Base-by-base conservation (phyloP, 92 coral and sea anemone genomes). In the Meandrina meandrites region DNA sequence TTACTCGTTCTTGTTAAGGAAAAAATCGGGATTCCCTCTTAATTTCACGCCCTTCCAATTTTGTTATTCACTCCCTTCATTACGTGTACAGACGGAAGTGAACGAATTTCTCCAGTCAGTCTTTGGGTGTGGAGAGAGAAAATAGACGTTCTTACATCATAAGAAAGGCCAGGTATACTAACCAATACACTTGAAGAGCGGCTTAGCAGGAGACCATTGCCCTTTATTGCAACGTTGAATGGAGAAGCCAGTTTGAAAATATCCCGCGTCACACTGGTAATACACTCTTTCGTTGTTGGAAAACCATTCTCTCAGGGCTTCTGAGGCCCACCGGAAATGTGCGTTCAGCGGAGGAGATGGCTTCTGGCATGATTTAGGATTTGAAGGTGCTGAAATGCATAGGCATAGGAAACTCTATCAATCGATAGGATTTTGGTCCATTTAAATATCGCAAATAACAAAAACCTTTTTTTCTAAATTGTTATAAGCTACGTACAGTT, bases 291-390 rank as follows among this genome's bases (percentile, higher is more conserved):
- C 89, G 0, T 64, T 53, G 36, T 86, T 21, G 7, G 10, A 21
- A 77, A 79, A 86, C 84, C 79, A 79, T 24, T 86, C 53, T 27
- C 18, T 79, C 27, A 28, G 75, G 24, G 84, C 37, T 47, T 71
- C 85, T 21, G 68, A 10, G 37, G 22, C 17, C 51, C 30, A 2
- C 37, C 30, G 24, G 67, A 76, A 0, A 68, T 19, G n/a, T 53
- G 53, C 89, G 32, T 86, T 68, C 35, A 13, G 40, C 16, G 89
- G 89, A 40, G 57, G n/a, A 8, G 79, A 19, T 30, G 89, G 89
- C 79, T 31, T 86, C 36, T 47, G 36, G 70, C 89, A 86, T 56
- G 47, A 24, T 17, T 30, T 27, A 17, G 76, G 0, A 28, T 16
- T 6, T 16, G 69, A 17, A 40, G 69, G 42, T 14, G 22, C 84